Evolutionary conservation across 2,797 vertebrate genomes (phyloP).

Genomic region (Neomorphus geoffroyi): DNA sequence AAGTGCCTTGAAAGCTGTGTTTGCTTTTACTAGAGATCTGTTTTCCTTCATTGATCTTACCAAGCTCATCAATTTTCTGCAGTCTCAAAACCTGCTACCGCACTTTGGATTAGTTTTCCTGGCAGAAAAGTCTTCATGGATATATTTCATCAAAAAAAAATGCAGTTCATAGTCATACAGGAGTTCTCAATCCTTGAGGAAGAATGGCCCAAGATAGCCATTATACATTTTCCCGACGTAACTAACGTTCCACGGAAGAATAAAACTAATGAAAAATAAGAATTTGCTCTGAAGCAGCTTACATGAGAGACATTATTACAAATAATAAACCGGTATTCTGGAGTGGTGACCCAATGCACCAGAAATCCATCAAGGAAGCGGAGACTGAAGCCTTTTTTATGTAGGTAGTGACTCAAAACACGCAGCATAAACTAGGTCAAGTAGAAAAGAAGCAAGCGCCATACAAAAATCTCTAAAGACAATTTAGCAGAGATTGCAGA

Average conservation of each 20-base stretch:
- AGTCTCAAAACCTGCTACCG: conserved; percentile 1
- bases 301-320: background rate
- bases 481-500: background rate
- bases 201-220: background rate
- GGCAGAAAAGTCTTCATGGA: background rate
- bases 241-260: background rate
- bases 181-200: background rate
- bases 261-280: background rate
- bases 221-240: background rate
- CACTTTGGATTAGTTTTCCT: background rate
- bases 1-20: conserved; percentile 39
- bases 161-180: background rate
- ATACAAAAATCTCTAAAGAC: conserved; percentile 1
- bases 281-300: background rate
- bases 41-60: conserved; percentile 47
- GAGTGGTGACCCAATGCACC: conserved; percentile 32
- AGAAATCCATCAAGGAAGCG: background rate
- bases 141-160: background rate
- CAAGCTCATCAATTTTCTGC: conserved; percentile 44
- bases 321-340: background rate
- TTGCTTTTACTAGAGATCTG: conserved; percentile 47
- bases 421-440: conserved; percentile 50
- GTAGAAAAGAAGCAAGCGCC: conserved; percentile 25
- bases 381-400: background rate
- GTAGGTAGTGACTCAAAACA: background rate